Evolutionary conservation across 2,113 vertebrate species (phyloP).

Genomic region (Calcarius ornatus): DNA sequence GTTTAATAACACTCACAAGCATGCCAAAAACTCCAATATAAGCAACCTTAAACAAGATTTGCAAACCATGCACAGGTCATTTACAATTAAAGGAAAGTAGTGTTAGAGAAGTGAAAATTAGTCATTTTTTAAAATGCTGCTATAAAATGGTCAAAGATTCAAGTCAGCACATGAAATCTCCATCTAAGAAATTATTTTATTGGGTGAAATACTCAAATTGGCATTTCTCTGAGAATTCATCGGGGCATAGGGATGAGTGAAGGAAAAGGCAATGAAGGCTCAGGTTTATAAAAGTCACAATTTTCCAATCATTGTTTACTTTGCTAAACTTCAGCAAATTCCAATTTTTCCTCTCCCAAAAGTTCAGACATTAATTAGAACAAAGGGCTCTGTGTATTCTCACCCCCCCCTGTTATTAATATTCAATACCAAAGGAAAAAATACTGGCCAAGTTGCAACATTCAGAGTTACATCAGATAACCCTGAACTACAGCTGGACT

Average conservation of each 20-base stretch:
- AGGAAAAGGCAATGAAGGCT: background rate
- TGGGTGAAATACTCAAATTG: background rate
- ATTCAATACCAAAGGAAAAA: background rate
- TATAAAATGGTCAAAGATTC: background rate
- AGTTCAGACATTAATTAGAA: background rate
- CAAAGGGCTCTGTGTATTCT: background rate
- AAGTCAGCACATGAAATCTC: background rate
- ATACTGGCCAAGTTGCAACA: background rate
- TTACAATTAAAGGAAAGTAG: background rate
- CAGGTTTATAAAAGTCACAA: background rate
- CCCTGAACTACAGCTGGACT: background rate
- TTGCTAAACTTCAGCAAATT: background rate
- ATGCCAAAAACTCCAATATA: background rate
- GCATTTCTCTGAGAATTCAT: background rate
- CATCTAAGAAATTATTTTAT: background rate
- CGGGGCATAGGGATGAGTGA: background rate
- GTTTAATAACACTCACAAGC: background rate
- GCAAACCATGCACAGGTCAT: constrained; percentile 14
- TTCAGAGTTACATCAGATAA: background rate
- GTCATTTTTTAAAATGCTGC: background rate
- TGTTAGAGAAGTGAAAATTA: background rate
- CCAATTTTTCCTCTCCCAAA: background rate
- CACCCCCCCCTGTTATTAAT: background rate
- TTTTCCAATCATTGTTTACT: background rate
- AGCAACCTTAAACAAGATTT: background rate